phyloP scores from a whole-genome alignment of 2,113 vertebrate species.

The Chauna torquata region DNA sequence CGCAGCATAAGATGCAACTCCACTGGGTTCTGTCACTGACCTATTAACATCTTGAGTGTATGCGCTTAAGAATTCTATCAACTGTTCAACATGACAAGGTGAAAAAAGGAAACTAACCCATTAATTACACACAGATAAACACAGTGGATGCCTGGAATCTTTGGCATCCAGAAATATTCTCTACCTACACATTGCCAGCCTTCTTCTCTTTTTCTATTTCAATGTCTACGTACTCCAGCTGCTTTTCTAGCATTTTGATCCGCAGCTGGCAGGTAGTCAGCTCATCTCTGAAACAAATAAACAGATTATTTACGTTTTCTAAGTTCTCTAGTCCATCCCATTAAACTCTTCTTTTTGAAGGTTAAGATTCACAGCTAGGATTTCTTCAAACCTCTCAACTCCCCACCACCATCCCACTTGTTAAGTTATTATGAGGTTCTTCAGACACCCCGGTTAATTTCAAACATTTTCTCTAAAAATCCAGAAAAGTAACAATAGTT shows the following conservation, averaged over 20 bases:
- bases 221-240: constrained; percentile 73
- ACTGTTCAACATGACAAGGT: neutral
- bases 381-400: neutral
- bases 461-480: neutral
- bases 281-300: constrained; percentile 67
- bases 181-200: constrained; percentile 79
- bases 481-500: neutral
- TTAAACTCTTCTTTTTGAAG: neutral
- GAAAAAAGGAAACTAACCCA: neutral
- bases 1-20: neutral
- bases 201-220: constrained; percentile 73
- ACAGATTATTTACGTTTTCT: accelerated
- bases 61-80: neutral
- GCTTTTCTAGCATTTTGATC: constrained; percentile 67
- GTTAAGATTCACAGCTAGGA: neutral
- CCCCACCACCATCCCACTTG: neutral
- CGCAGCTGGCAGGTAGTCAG: constrained; percentile 75
- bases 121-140: neutral
- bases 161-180: neutral
- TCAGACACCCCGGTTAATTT: neutral
- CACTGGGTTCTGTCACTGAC: neutral
- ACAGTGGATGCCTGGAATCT: neutral
- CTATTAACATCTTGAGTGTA: neutral
- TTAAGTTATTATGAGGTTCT: no score
- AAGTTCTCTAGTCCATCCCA: neutral